A percentile compares a stretch with the other conserved stretches of the same genome.
Evolutionary conservation across 2,888 invertebrate species (phyloP).

Genomic region (Sesamia inferens): DNA sequence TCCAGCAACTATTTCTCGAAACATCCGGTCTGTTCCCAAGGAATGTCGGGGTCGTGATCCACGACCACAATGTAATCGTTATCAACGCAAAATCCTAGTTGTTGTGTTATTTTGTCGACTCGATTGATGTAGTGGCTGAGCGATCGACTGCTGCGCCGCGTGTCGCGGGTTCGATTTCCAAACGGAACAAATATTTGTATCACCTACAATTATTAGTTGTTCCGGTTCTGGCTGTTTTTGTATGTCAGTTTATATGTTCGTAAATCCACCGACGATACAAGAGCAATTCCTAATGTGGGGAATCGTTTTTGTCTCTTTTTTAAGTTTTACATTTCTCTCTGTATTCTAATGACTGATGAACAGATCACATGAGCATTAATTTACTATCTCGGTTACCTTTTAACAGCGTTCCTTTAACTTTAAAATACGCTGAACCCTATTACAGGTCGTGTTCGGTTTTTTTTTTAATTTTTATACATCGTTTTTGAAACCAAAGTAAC

Average conservation of each 20-base stretch:
- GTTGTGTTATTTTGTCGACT: constrained; percentile 24
- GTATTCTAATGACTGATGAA: constrained; percentile 31
- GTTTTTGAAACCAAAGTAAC: too few species aligned
- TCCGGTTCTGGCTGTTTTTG: too few species aligned
- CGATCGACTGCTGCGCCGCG: too few species aligned
- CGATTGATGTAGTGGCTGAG: too few species aligned
- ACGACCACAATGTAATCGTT: constrained; percentile 22
- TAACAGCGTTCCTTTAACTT: constrained; percentile 40
- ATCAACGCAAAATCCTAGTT: constrained; percentile 43
- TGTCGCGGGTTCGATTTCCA: too few species aligned
- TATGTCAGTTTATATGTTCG: too few species aligned
- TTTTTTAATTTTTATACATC: too few species aligned
- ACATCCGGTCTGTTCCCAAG: constrained; percentile 18
- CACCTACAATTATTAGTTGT: too few species aligned
- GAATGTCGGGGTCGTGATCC: constrained; percentile 27
- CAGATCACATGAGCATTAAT: constrained; percentile 25
- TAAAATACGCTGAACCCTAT: constrained; percentile 29
- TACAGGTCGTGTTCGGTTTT: constrained; percentile 16
- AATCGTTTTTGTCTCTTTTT: too few species aligned
- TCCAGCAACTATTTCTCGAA: constrained; percentile 24
- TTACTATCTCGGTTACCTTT: constrained; percentile 40
- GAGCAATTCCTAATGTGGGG: too few species aligned
- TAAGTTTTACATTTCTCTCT: constrained; percentile 23
- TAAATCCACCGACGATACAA: too few species aligned
- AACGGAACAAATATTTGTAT: too few species aligned